phyloP scores from a whole-genome alignment of 1,140 invertebrate genomes.

The Metopolophium dirhodum region DNA sequence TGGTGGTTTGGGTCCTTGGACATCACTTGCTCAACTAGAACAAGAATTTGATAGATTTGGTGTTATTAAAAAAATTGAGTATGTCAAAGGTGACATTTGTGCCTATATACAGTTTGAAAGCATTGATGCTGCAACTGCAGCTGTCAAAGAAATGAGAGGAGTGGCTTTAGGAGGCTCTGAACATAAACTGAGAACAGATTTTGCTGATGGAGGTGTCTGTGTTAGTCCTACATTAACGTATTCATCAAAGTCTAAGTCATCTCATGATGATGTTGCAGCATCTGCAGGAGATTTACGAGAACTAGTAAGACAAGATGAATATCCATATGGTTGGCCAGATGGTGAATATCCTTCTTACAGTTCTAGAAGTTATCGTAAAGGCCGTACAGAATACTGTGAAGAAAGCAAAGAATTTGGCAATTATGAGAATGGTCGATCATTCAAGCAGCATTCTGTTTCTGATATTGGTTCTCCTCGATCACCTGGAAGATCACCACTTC shows the following conservation, averaged over 20 bases:
- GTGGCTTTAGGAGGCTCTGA: conserved; percentile 91
- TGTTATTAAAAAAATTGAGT: conserved; percentile 98
- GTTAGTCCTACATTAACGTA: conserved; percentile 63
- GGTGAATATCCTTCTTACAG: conserved; percentile 68
- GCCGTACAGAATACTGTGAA: conserved; percentile 70
- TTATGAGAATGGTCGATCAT: conserved; percentile 48
- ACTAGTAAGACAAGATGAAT: conserved; percentile 47
- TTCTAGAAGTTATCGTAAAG: conserved; percentile 69
- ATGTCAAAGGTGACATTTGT: conserved; percentile 89
- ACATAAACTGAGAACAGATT: conserved; percentile 86
- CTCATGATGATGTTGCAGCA: conserved; percentile 70
- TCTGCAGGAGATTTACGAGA: conserved; percentile 66
- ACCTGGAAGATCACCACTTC: conserved; percentile 68
- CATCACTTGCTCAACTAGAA: conserved; percentile 87
- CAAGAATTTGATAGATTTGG: conserved; percentile 98
- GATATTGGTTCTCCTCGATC: conserved; percentile 65
- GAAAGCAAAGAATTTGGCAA: conserved; percentile 66
- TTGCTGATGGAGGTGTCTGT: conserved; percentile 79
- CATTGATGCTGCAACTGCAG: conserved; percentile 93
- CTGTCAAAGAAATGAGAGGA: conserved; percentile 96
- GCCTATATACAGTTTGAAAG: conserved; percentile 97
- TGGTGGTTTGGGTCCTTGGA: conserved; percentile 95
- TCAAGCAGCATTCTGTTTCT: conserved; percentile 46
- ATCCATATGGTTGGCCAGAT: conserved; percentile 56
- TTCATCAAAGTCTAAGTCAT: conserved; percentile 68